Evolutionary conservation across 2,113 vertebrate species (phyloP).

Genomic region (Mastomys natalensis): DNA sequence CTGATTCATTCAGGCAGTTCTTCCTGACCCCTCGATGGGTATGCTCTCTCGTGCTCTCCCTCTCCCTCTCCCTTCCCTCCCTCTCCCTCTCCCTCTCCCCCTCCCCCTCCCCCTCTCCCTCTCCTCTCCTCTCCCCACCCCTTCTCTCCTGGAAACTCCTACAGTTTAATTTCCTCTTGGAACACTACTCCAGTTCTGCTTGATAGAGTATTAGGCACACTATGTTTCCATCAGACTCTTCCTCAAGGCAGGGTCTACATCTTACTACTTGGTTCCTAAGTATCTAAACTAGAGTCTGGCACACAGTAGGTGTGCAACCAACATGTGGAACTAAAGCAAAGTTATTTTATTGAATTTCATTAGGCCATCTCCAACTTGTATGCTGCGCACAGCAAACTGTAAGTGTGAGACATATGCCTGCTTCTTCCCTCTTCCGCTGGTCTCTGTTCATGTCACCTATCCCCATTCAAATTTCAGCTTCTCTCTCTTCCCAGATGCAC

Average conservation of each 20-base stretch:
- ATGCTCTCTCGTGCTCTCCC: not conserved
- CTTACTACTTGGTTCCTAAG: not conserved
- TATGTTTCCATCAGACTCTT: not conserved
- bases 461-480: not conserved
- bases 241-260: not conserved
- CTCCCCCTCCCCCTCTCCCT: too few species aligned
- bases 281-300: not conserved
- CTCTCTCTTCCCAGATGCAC: not conserved
- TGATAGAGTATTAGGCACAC: not conserved
- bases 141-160: not conserved
- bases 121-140: too few species aligned
- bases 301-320: not conserved
- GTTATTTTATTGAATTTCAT: not conserved
- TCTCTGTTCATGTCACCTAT: not conserved
- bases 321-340: not conserved
- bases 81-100: not conserved
- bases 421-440: not conserved
- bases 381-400: not conserved
- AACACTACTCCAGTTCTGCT: not conserved
- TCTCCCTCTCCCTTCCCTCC: not conserved
- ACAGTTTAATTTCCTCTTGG: slow-evolving; percentile 27
- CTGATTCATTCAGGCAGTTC: not conserved
- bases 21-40: not conserved
- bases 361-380: too few species aligned
- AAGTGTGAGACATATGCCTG: not conserved